Evolutionary conservation across 2,888 invertebrate species (phyloP), one percentile per base, ranked within the genome.

Genomic region (Congeria kusceri): DNA sequence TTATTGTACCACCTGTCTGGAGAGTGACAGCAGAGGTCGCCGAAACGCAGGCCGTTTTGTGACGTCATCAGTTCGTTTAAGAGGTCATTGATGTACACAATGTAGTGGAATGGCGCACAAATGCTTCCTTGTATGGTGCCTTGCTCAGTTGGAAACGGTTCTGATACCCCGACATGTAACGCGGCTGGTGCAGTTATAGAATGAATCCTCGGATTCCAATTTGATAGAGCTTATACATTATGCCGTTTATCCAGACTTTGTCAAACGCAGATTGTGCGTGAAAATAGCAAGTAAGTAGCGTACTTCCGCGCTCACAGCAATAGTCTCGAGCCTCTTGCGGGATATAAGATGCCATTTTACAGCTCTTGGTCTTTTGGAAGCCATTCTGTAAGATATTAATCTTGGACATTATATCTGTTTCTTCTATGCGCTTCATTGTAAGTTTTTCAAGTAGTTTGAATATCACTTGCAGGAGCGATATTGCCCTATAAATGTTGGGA

Each of bases 401-500:
- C 11, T 11, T 4, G 11, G 4, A 7, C 32, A 4, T 11, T 32
- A 11, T 11, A 7, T 4, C 4, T 4, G 11, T 7, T 4, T 32
- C 11, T 32, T 32, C 32, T 32, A 32, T 7, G 32, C 32, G 32
- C 11, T 32, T 32, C 32, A 32, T 32, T 7, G 11, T 4, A 4
- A 59, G 68, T 25, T 59, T 68, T 46, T 57, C 68, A 46, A 68
- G 58, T 32, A 68, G 15, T 58, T 68, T 68, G 13, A n/a, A 32
- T 5, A 68, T 25, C 11, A 59, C 59, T 29, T 57, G 58, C 15
- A 68, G 9, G 20, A 68, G 68, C 4, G 59, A 58, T n/a, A 68
- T 68, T 18, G 59, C 68, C 20, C 58, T 39, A 27, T 68, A 68
- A 27, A 28, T 68, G 68, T 68, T 58, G 4, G 58, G 68, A 20